These are phyloP conservation scores for Dissostichus mawsoni DNA, from an alignment of 2,113 vertebrate species.

Conservation along the genomic window DNA sequence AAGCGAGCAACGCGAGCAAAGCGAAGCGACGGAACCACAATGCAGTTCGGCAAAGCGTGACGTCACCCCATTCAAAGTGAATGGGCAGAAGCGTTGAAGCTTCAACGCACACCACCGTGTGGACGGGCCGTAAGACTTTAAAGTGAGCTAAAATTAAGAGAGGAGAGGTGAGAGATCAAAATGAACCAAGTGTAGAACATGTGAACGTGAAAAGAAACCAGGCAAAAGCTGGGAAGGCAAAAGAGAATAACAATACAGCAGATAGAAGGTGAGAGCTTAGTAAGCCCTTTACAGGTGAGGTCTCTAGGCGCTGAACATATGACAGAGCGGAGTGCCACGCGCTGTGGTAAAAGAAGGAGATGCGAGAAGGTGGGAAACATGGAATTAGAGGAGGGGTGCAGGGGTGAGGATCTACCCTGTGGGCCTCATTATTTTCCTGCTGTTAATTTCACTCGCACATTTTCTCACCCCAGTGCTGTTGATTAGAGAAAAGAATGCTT, in stretches of 20 bases:
- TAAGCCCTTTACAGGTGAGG: constrained; percentile 69
- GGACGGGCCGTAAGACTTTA: background rate
- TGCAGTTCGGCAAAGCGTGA: too few relatives aligned
- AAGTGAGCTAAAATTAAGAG: constrained; percentile 4
- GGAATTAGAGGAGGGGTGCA: constrained; percentile 78
- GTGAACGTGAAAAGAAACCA: constrained; percentile 8
- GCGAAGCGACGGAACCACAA: too few relatives aligned
- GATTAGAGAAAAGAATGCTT: constrained; percentile 81
- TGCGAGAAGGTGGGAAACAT: constrained; percentile 82
- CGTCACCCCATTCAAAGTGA: too few relatives aligned
- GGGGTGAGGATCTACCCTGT: constrained; percentile 84
- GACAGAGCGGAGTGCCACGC: constrained; percentile 62
- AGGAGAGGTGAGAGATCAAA: constrained; percentile 23
- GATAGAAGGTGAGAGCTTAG: constrained; percentile 61
- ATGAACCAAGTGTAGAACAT: constrained; percentile 22
- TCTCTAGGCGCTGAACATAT: constrained; percentile 54
- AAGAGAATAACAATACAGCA: constrained; percentile 27
- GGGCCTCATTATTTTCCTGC: constrained; percentile 90
- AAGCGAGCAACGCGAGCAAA: too few relatives aligned
- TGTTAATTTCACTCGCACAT: constrained; percentile 87
- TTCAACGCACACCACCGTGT: too few relatives aligned
- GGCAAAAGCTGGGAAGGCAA: constrained; percentile 7
- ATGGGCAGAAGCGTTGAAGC: too few relatives aligned
- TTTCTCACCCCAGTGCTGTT: constrained; percentile 86
- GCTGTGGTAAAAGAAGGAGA: constrained; percentile 69